Base-by-base conservation (phyloP, 2,113 vertebrate species). In the Aix galericulata region DNA sequence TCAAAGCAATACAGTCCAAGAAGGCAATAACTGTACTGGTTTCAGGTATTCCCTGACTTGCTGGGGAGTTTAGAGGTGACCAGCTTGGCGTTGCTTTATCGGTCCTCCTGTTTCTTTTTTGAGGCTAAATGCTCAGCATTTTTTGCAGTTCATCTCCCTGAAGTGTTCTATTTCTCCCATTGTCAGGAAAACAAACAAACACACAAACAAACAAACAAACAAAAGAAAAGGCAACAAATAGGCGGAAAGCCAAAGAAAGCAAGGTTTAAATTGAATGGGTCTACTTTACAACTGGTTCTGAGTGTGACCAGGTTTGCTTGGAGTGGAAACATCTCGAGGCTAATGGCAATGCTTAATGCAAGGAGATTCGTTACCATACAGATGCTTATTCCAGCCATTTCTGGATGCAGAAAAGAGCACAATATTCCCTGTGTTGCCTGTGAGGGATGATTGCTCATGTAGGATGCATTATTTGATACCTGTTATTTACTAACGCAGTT, bases 401-500 rank as follows among this genome's bases (percentile, higher is more conserved):
- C 62, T 77, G 53, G 64, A 44, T 32, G 63, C 78, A 82, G 90
- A 52, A 89, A 60, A 31, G 25, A 86, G 50, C 46, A 78, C 73
- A 72, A 3, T 1, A 25, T 53, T 77, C 56, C 52, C 52, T 31
- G 12, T 0, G 12, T 26, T 13, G 2, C 46, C 63, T 7, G 1
- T 59, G 56, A 81, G 79, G 62, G 82, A 67, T 48, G 67, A 78
- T 71, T 85, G 32, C 72, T 96, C 77, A 20, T 53, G 50, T 60
- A 80, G 60, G 87, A 42, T 66, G 4, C 20, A 15, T 90, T 40
- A 25, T 88, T 95, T 96, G 83, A 34, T 95, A 93, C 88, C 94
- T 96, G 34, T 82, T 96, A 97, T 95, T 95, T 94, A 59, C 81
- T 90, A 38, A 83, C 2, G 20, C 78, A 76, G 85, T 74, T 88